These are phyloP conservation scores for Acanthurus tractus DNA, from an alignment of 2,797 vertebrate species.

Conservation along the genomic window DNA sequence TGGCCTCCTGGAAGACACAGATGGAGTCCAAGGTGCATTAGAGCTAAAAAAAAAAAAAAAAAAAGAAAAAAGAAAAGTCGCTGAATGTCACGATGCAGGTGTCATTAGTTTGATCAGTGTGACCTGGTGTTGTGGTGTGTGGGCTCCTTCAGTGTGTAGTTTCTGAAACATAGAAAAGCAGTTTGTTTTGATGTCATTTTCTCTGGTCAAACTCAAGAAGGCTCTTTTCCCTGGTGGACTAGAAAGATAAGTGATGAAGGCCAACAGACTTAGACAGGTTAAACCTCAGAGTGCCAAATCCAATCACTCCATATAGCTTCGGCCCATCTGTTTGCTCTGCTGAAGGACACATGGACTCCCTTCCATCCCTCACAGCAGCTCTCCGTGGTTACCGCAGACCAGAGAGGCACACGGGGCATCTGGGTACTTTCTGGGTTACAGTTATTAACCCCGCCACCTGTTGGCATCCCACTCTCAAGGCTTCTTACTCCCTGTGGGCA, in stretches of 20 bases:
- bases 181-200: background rate
- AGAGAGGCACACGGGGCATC: background rate
- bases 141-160: no score
- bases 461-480: constrained; percentile 6
- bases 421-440: constrained; percentile 14
- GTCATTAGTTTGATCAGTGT: constrained; percentile 3
- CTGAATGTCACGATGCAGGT: constrained; percentile 4
- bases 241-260: constrained; percentile 15
- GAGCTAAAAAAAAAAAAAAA: background rate
- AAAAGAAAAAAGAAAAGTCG: no score
- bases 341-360: constrained; percentile 39
- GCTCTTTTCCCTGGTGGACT: constrained; percentile 4
- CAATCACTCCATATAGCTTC: constrained; percentile 34
- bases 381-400: constrained; percentile 15
- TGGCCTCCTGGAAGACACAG: constrained; percentile 42
- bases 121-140: background rate
- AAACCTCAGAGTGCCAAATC: constrained; percentile 32
- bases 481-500: background rate
- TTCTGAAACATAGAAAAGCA: background rate
- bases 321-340: constrained; percentile 55
- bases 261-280: constrained; percentile 28
- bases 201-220: constrained; percentile 5
- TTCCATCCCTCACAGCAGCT: constrained; percentile 29
- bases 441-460: constrained; percentile 40
- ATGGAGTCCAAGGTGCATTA: constrained; percentile 28